Percentiles rank a stretch among this genome's conserved stretches.
Conservation (phyloP, 1,140 invertebrate genomes). For the Triops cancriformis region DNA sequence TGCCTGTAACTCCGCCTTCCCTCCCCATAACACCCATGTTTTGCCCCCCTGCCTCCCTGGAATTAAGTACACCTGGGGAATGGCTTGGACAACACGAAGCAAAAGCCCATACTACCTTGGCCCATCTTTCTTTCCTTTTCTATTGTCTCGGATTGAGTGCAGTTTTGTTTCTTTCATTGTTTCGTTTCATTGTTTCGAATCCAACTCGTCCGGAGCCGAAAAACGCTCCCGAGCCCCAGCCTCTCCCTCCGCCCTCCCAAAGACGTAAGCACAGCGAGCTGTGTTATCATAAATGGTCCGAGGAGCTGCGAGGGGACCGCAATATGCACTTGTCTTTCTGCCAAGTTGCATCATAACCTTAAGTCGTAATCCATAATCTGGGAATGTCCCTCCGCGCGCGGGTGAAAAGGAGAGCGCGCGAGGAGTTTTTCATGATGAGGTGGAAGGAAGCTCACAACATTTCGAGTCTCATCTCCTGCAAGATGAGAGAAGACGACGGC, state of each 20-base stretch:
- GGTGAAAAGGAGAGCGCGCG: not conserved
- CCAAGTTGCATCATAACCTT: slow-evolving; percentile 10
- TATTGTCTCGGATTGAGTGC: not conserved
- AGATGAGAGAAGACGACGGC: not conserved
- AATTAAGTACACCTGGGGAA: slow-evolving; percentile 3
- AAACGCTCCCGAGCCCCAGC: not conserved
- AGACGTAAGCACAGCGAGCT: not conserved
- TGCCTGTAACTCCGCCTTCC: slow-evolving; percentile 10
- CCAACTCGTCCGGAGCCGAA: not conserved
- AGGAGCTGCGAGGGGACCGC: not conserved
- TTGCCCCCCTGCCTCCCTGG: not conserved
- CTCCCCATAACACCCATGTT: slow-evolving; percentile 7
- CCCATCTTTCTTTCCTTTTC: not conserved
- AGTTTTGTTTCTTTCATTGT: too few relatives aligned
- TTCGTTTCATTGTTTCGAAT: not conserved
- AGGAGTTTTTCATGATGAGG: not conserved
- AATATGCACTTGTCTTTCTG: slow-evolving; percentile 14
- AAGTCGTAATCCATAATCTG: slow-evolving; percentile 10
- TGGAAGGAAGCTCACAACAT: not conserved
- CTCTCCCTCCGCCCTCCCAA: too few relatives aligned
- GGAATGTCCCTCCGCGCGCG: not conserved
- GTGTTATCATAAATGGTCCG: not conserved
- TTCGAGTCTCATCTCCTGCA: slow-evolving; percentile 4
- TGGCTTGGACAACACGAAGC: not conserved
- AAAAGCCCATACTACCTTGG: not conserved